phyloP scores from a whole-genome alignment of 1,140 invertebrate genomes.

The Bilobella aurantiaca region DNA sequence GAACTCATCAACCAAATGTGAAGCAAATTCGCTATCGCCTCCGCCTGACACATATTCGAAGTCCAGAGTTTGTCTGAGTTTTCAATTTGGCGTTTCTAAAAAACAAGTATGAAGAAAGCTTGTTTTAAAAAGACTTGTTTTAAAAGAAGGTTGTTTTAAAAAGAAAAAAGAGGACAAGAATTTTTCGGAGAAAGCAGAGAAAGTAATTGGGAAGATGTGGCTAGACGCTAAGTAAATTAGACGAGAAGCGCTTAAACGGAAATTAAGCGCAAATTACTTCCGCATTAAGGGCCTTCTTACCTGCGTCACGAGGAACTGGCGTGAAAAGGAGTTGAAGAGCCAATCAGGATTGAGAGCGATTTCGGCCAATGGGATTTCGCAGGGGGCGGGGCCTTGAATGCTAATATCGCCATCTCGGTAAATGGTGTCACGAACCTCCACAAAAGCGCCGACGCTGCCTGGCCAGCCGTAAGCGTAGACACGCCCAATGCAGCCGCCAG shows the following conservation, averaged over 20 bases:
- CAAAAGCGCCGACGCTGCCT: constrained; percentile 26
- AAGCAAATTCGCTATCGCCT: constrained; percentile 20
- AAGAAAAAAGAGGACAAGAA: no score
- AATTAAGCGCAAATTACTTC: not conserved
- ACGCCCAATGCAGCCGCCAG: constrained; percentile 19
- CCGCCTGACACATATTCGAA: constrained; percentile 21
- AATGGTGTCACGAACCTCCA: constrained; percentile 24
- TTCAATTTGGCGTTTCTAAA: constrained; percentile 3
- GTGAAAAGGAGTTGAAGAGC: constrained; percentile 22
- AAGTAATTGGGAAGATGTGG: not conserved
- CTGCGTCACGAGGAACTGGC: constrained; percentile 17
- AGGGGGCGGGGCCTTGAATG: constrained; percentile 11
- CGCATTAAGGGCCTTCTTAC: no score
- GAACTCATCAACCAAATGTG: constrained; percentile 24
- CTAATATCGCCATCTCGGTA: not conserved
- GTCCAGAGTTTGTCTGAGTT: not conserved
- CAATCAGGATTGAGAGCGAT: constrained; percentile 23
- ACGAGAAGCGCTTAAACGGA: not conserved
- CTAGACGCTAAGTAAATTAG: not conserved
- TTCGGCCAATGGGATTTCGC: constrained; percentile 24
- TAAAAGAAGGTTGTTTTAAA: no score
- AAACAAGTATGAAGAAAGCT: no score
- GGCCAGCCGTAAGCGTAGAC: constrained; percentile 28
- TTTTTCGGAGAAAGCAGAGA: no score
- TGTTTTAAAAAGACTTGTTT: no score